Base-by-base conservation (phyloP, 2,888 invertebrate species). In the Meandrusa payeni region DNA sequence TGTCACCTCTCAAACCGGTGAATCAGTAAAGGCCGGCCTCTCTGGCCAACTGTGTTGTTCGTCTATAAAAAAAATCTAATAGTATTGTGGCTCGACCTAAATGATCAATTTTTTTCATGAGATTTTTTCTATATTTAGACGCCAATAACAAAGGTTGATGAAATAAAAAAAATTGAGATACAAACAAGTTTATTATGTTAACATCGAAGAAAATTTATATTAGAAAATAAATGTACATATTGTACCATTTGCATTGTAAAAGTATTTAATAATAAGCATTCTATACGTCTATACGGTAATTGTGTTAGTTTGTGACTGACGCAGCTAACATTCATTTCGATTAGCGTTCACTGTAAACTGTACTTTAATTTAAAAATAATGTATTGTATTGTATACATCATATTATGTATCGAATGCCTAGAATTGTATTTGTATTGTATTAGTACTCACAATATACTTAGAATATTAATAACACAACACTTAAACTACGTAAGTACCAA, bases 401-500 rank as follows among this genome's bases (percentile, higher is more conserved):
- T n/a, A 13, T 22, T 3, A 34, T 29, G 29, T 9, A 36, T 36
- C 23, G 37, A 24, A 42, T 36, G 12, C 31, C 11, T 26, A 15
- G 12, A 42, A 42, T 24, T 24, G 6, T 24, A 15, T 19, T 7
- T 7, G 6, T 6, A 26, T 10, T 36, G 26, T 28, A 28, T 12
- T 13, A 15, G 13, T 23, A n/a, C 12, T 20, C 23, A 6, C 6
- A 34, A 22, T 13, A 28, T 28, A 9, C 5, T 26, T 39, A 11
- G 31, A 10, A 22, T 19, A 19, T 27, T 20, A 23, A 28, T 34
- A 23, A 41, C 11, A 36, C 29, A 42, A 37, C 36, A 24, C 23
- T 32, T 23, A 37, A 3, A 24, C 20, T 32, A 26, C n/a, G 20
- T 27, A 39, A 38, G 44, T 39, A 44, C 44, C n/a, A 6, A 32